phyloP scores from a whole-genome alignment of 2,113 vertebrate species.

The Neomonachus schauinslandi region DNA sequence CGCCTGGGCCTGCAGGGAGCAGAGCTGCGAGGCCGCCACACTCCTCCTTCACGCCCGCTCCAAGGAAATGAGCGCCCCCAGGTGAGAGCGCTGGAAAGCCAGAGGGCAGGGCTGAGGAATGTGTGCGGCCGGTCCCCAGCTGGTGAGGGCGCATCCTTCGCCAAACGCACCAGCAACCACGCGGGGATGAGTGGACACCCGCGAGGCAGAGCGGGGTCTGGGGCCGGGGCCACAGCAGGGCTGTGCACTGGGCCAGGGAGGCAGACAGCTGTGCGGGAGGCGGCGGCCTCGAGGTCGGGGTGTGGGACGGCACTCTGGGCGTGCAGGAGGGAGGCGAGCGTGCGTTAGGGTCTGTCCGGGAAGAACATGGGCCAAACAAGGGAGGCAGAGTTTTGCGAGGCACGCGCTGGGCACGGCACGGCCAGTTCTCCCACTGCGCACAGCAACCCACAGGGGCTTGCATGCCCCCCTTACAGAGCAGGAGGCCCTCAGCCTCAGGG shows the following conservation, averaged over 20 bases:
- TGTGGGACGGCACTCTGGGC: neutral
- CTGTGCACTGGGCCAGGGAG: neutral
- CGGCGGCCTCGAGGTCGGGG: neutral
- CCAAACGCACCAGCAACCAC: no score
- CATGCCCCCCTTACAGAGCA: neutral
- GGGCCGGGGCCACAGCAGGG: neutral
- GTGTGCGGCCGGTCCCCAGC: neutral
- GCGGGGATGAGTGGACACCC: neutral
- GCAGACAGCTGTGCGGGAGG: no score
- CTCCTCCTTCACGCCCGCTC: no score
- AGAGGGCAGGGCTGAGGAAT: neutral
- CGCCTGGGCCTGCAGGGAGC: rapidly evolving
- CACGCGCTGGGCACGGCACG: neutral
- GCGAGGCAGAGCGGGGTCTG: neutral
- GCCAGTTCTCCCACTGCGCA: neutral
- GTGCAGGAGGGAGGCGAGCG: neutral
- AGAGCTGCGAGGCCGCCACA: no score
- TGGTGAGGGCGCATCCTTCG: neutral
- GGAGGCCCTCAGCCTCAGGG: neutral
- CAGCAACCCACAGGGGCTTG: neutral
- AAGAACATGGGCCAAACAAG: neutral
- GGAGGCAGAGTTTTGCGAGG: neutral
- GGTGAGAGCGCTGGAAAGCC: neutral
- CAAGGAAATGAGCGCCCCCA: no score
- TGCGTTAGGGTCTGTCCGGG: neutral